Conservation (phyloP, 2,797 vertebrate genomes). For the Euphonia xanthogaster region DNA sequence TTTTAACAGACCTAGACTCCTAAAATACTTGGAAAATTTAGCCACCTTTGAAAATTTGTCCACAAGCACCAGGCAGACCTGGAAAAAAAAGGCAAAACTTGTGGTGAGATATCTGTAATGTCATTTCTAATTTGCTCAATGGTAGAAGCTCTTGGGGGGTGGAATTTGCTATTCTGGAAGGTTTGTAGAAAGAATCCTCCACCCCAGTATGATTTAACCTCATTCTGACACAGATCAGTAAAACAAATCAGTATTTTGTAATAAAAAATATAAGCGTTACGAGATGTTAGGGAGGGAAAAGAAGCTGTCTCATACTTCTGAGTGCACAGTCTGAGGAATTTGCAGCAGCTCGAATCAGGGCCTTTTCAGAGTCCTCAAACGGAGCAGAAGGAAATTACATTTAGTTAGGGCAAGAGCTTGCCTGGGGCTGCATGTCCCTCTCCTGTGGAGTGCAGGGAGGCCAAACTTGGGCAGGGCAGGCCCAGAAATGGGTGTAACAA, state of each 20-base stretch:
- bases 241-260: slow-evolving; percentile 10
- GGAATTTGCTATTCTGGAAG: neutral
- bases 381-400: neutral
- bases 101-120: neutral
- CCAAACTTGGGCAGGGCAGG: neutral
- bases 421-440: neutral
- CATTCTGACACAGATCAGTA: neutral
- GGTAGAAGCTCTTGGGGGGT: neutral
- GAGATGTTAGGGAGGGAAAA: rapidly evolving
- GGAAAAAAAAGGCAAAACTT: neutral
- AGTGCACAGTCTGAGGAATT: neutral
- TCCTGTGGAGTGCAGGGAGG: neutral
- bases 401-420: neutral
- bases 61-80: neutral
- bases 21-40: neutral
- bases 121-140: neutral
- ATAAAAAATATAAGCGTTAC: neutral
- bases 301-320: neutral
- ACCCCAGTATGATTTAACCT: neutral
- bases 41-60: neutral
- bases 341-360: neutral
- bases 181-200: neutral
- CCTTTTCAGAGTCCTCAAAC: neutral
- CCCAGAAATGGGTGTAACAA: neutral
- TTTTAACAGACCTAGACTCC: neutral